These are phyloP conservation scores for Orchesella cincta DNA, from an alignment of 1,140 invertebrate species.

Conservation along the genomic window DNA sequence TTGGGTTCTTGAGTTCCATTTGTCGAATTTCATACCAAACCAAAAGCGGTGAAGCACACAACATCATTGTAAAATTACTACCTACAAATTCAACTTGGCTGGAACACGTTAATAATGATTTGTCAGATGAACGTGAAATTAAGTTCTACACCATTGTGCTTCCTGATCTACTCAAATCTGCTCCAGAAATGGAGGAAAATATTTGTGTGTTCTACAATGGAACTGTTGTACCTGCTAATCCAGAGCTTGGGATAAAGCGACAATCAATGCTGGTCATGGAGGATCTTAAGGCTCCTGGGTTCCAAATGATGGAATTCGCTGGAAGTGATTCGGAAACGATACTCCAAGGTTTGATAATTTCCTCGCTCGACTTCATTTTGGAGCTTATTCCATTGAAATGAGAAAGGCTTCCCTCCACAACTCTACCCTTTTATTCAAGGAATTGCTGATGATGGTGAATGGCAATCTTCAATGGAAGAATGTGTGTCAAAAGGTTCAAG, in stretches of 20 bases:
- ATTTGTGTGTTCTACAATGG: conserved; percentile 29
- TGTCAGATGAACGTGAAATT: conserved; percentile 39
- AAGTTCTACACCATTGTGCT: conserved; percentile 31
- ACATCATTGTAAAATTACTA: conserved; percentile 40
- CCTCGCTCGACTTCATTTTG: conserved; percentile 16
- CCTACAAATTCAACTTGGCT: conserved; percentile 20
- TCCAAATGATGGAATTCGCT: conserved; percentile 27
- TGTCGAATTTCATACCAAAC: conserved; percentile 30
- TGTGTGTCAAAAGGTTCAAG: neutral
- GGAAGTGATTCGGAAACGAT: neutral
- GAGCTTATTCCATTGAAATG: neutral
- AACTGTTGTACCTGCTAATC: neutral
- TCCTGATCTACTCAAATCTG: conserved; percentile 12
- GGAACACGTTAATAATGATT: conserved; percentile 15
- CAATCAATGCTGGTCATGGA: conserved; percentile 37
- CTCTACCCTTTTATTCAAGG: conserved; percentile 20
- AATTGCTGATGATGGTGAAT: neutral
- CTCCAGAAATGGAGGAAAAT: conserved; percentile 24
- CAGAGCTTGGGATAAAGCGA: neutral
- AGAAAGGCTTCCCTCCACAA: neutral
- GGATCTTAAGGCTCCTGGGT: conserved; percentile 38
- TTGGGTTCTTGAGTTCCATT: conserved; percentile 37
- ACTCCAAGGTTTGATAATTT: neutral
- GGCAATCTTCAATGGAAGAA: neutral
- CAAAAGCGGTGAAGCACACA: neutral